Conservation (phyloP, 2,797 vertebrate species). For the Gallinago solitaria region DNA sequence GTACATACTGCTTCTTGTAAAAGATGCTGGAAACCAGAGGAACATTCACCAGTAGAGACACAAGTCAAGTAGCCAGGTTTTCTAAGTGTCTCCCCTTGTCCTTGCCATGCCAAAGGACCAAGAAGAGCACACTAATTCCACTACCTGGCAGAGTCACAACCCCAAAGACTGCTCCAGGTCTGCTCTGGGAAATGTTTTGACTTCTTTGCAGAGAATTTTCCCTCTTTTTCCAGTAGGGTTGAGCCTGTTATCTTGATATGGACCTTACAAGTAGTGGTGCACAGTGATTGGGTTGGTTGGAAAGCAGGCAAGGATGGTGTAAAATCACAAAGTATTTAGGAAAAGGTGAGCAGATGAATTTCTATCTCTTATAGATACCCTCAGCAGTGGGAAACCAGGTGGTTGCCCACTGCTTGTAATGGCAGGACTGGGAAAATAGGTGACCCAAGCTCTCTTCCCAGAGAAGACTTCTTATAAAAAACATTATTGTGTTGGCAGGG, state of each 20-base stretch:
- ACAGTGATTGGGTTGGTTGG: background rate
- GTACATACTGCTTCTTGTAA: background rate
- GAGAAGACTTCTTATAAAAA: background rate
- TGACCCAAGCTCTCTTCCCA: background rate
- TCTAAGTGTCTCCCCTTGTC: background rate
- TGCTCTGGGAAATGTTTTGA: background rate
- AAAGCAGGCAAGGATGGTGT: background rate
- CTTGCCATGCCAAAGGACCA: background rate
- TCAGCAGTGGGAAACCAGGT: background rate
- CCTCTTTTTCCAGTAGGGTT: background rate
- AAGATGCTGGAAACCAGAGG: background rate
- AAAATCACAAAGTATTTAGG: background rate
- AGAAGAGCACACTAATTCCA: rapidly evolving
- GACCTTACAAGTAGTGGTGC: background rate
- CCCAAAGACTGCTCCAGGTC: background rate
- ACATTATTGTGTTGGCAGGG: background rate
- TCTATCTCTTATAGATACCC: background rate
- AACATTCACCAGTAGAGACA: background rate
- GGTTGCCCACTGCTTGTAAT: background rate
- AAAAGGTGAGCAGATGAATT: background rate
- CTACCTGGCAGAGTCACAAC: background rate
- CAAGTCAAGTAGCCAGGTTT: background rate
- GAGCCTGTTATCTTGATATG: too few relatives aligned
- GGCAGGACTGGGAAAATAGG: background rate
- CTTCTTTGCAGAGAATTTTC: background rate